Evolutionary conservation across 2,888 invertebrate genomes (phyloP).

Genomic region (Parasteatoda lunata): DNA sequence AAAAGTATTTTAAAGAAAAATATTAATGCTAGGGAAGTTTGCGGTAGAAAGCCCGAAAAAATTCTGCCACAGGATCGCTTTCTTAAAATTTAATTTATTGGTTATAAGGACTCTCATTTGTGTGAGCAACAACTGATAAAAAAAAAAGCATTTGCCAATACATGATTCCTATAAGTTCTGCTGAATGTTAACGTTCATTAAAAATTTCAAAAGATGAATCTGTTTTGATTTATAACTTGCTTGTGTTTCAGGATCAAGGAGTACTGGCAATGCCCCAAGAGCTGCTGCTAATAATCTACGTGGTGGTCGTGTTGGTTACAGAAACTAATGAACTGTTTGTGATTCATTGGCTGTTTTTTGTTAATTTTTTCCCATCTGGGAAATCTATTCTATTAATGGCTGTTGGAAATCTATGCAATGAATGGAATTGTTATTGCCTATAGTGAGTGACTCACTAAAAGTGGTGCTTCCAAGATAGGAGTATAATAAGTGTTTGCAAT

Average conservation of each 20-base stretch:
- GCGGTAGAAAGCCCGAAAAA: too few species aligned
- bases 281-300: conserved; percentile 24
- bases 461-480: conserved; percentile 56
- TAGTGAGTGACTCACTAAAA: conserved; percentile 32
- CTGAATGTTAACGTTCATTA: too few species aligned
- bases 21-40: too few species aligned
- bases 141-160: too few species aligned
- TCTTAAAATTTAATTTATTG: too few species aligned
- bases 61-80: too few species aligned
- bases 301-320: conserved; percentile 44
- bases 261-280: conserved; percentile 24
- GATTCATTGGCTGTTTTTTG: conserved; percentile 14
- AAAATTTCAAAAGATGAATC: too few species aligned
- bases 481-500: conserved; percentile 2
- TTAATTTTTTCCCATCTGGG: conserved; percentile 9
- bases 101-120: too few species aligned
- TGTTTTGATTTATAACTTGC: too few species aligned
- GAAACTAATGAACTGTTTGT: conserved; percentile 50
- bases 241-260: conserved; percentile 38
- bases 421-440: conserved; percentile 21
- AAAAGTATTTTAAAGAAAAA: too few species aligned
- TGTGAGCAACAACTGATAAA: too few species aligned
- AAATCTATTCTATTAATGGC: conserved; percentile 13
- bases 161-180: too few species aligned
- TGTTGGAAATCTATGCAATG: conserved; percentile 20